A percentile compares a stretch with the other conserved stretches of the same genome.
phyloP scores from a whole-genome alignment of 1,140 invertebrate genomes.

The Augochlora pura region DNA sequence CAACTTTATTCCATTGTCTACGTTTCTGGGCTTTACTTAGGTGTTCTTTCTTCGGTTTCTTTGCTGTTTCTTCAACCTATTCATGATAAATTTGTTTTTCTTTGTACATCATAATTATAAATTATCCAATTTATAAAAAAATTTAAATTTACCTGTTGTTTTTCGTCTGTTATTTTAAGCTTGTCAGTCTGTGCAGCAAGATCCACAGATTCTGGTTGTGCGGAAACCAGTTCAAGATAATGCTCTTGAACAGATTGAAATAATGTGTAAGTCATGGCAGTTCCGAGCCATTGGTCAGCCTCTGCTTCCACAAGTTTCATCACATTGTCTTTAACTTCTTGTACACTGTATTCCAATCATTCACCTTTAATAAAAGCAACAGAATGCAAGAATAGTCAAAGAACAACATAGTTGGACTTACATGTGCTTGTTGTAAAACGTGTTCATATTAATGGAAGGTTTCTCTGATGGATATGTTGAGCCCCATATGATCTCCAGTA shows the following conservation, averaged over 20 bases:
- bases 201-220: conserved; percentile 83
- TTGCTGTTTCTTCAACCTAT: conserved; percentile 75
- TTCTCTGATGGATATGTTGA: conserved; percentile 91
- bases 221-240: conserved; percentile 84
- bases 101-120: background rate
- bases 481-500: conserved; percentile 93
- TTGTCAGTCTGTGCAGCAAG: conserved; percentile 64
- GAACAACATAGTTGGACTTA: conserved; percentile 81
- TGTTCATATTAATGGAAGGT: conserved; percentile 91
- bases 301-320: conserved; percentile 84
- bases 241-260: conserved; percentile 96
- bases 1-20: conserved; percentile 90
- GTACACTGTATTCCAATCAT: conserved; percentile 81
- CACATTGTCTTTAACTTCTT: conserved; percentile 87
- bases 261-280: conserved; percentile 96
- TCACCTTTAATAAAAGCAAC: conserved; percentile 61
- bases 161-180: conserved; percentile 66
- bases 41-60: conserved; percentile 88
- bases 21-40: conserved; percentile 96
- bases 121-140: background rate
- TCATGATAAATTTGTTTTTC: background rate
- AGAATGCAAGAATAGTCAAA: conserved; percentile 51
- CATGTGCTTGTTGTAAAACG: conserved; percentile 97
- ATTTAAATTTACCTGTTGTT: conserved; percentile 58
- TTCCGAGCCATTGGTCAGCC: conserved; percentile 90